Evolutionary conservation across 92 coral and sea anemone genomes (phyloP).

Genomic region (Heteractis magnifica): DNA sequence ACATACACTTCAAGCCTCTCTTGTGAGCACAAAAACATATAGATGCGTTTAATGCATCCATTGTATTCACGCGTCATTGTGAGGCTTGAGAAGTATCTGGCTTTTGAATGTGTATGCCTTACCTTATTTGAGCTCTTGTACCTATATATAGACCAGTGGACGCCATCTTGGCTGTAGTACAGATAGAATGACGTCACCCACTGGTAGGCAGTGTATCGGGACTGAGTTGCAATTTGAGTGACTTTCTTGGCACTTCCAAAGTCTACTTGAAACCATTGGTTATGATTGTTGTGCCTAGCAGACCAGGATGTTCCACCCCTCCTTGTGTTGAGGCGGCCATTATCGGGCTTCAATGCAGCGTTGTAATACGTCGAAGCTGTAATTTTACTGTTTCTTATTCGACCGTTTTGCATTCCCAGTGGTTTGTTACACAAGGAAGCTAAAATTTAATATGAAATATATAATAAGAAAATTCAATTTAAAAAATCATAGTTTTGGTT

Average conservation of each 20-base stretch:
- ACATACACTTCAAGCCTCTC: too few relatives aligned
- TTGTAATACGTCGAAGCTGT: slow-evolving; percentile 62
- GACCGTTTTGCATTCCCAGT: slow-evolving; percentile 63
- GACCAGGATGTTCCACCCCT: slow-evolving; percentile 49
- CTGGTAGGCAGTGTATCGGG: slow-evolving; percentile 31
- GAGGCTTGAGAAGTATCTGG: too few relatives aligned
- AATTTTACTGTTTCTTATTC: slow-evolving; percentile 46
- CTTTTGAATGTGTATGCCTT: background rate
- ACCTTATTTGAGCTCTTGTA: slow-evolving; percentile 50
- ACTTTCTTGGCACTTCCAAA: slow-evolving; percentile 49
- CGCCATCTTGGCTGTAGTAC: slow-evolving; percentile 54
- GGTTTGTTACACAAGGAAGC: slow-evolving; percentile 64
- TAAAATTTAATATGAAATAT: background rate
- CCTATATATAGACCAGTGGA: slow-evolving; percentile 41
- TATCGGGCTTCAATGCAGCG: slow-evolving; percentile 30
- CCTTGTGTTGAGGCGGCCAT: slow-evolving; percentile 41
- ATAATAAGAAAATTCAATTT: too few relatives aligned
- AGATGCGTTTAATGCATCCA: too few relatives aligned
- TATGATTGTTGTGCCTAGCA: slow-evolving; percentile 61
- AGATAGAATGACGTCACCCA: slow-evolving; percentile 51
- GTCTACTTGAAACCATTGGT: slow-evolving; percentile 75
- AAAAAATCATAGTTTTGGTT: too few relatives aligned
- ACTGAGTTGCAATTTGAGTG: slow-evolving; percentile 55
- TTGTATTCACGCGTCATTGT: too few relatives aligned
- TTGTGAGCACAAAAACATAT: too few relatives aligned